These are phyloP conservation scores for Bothrops alternatus DNA, from an alignment of 2,797 vertebrate genomes.

Conservation along the genomic window DNA sequence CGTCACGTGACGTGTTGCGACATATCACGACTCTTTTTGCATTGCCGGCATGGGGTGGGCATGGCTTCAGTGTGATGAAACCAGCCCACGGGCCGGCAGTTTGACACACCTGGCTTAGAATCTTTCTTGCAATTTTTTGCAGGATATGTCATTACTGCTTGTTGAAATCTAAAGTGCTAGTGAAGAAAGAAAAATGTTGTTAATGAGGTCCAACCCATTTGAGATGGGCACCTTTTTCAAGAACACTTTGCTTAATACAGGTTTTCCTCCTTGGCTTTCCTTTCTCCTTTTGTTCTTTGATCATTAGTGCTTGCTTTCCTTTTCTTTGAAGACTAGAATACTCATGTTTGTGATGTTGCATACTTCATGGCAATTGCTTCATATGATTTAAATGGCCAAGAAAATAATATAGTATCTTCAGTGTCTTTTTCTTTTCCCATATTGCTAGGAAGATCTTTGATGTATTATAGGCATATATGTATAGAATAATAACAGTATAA, in stretches of 20 bases:
- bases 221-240: background rate
- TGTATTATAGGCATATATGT: fast-evolving
- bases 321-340: background rate
- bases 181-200: background rate
- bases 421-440: background rate
- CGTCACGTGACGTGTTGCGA: no score
- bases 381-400: background rate
- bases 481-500: background rate
- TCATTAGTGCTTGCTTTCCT: background rate
- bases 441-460: background rate
- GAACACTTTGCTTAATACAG: background rate
- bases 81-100: no score
- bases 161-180: background rate
- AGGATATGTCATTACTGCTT: background rate
- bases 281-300: background rate
- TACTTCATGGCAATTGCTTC: background rate
- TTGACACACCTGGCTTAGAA: background rate
- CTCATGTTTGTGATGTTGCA: background rate
- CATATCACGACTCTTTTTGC: no score
- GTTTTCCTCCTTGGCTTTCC: background rate
- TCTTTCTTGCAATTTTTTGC: background rate
- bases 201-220: background rate
- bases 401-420: background rate
- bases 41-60: no score
- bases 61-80: no score